Evolutionary conservation across 2,113 vertebrate species (phyloP).

Genomic region (Lepus timidus): DNA sequence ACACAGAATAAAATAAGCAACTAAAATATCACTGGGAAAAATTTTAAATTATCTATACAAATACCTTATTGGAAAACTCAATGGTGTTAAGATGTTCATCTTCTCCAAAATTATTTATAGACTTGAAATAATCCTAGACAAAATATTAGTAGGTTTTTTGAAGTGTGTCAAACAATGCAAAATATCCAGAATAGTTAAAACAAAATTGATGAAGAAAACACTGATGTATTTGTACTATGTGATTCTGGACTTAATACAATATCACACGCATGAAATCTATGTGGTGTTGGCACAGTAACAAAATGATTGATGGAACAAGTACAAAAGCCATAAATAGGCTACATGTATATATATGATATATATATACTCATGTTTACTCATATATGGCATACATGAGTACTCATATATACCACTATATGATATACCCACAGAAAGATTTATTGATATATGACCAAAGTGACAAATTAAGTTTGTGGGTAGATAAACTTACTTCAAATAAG

Average conservation of each 20-base stretch:
- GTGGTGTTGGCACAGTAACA: neutral
- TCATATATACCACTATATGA: neutral
- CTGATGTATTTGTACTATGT: neutral
- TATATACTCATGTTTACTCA: neutral
- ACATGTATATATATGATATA: neutral
- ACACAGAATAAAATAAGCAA: neutral
- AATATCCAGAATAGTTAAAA: neutral
- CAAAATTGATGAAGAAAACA: neutral
- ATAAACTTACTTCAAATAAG: neutral
- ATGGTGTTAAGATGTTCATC: neutral
- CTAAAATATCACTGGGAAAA: neutral
- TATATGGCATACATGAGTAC: neutral
- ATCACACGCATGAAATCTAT: neutral
- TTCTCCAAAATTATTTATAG: neutral
- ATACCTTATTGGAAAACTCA: neutral
- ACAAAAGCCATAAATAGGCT: neutral
- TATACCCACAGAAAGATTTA: neutral
- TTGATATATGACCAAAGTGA: neutral
- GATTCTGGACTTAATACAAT: neutral
- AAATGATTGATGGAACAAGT: neutral
- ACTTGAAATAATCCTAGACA: neutral
- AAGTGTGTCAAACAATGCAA: neutral
- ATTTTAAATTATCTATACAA: neutral
- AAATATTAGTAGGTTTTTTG: neutral
- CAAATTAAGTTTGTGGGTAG: neutral